phyloP scores from a whole-genome alignment of 2,113 vertebrate species.

The Ptilonorhynchus violaceus region DNA sequence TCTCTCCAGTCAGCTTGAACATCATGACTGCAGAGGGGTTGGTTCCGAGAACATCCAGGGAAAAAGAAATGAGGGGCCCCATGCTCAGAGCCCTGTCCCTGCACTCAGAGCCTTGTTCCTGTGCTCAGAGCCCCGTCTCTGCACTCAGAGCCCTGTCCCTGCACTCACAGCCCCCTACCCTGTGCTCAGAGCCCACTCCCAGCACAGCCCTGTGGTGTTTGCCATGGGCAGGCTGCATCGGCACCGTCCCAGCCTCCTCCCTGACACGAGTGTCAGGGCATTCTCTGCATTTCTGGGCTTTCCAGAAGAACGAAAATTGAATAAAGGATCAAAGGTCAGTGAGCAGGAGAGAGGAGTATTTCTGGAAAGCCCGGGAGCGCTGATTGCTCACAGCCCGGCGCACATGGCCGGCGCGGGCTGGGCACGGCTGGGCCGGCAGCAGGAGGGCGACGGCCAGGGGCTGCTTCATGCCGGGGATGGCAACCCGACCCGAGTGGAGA shows the following conservation, averaged over 20 bases:
- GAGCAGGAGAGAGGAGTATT: constrained; percentile 26
- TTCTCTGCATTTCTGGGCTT: not conserved
- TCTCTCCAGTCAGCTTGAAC: not conserved
- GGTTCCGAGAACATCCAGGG: not conserved
- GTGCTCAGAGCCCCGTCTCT: not conserved
- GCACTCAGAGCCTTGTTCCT: not conserved
- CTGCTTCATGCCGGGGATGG: not conserved
- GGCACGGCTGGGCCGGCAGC: not conserved
- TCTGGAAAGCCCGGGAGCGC: constrained; percentile 15
- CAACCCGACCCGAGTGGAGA: accelerated
- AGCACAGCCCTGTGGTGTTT: not conserved
- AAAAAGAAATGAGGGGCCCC: accelerated
- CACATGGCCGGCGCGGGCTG: not conserved
- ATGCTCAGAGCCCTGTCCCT: not conserved
- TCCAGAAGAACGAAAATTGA: constrained; percentile 33
- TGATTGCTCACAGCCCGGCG: not conserved
- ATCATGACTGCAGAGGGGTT: not conserved
- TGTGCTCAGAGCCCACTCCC: not conserved
- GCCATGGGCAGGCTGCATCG: not conserved
- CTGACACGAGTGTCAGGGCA: not conserved
- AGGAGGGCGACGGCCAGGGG: not conserved
- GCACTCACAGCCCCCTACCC: not conserved
- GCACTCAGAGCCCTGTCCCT: accelerated
- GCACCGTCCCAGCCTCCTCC: not conserved
- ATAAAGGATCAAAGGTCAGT: constrained; percentile 60